Base-by-base conservation (phyloP, 2,113 vertebrate genomes). In the Rattus rattus region DNA sequence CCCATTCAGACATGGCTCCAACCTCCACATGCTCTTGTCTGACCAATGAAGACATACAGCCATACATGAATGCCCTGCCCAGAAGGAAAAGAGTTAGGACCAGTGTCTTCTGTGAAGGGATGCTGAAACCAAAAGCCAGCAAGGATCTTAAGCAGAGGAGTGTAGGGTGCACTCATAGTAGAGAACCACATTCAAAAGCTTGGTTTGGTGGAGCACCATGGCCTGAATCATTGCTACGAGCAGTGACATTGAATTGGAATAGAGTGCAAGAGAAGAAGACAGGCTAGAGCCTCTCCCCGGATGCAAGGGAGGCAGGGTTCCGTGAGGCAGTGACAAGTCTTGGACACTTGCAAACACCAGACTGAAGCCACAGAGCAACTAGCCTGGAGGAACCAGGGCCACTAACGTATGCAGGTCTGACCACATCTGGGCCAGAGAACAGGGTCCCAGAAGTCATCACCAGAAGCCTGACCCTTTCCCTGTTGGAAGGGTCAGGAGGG, bases 21-120 rank as follows among this genome's bases (percentile, higher is more conserved):
- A 22, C 19, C 3, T 39, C 54, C n/a, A 3, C 0, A 0, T 17
- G 5, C 63, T 43, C n/a, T 20, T 36, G 1, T 39, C 81, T 30
- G 36, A 81, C 36, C 1, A 8, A 9, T 39, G 39, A 59, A 10
- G 39, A 83, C 2, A 30, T 56, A 1, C 14, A 54, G 12, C 28
- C 33, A 28, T 17, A 28, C 47, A 10, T 54, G 76, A 12, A 33
- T 47, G 30, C 13, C 49, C 0, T 52, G 30, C 9, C 30, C 0
- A 0, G 92, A 65, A 56, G 28, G 36, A 80, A 36, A 43, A 20
- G 81, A 39, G 7, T 43, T 59, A 79, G 20, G 47, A 79, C 30
- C 1, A 28, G 3, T 43, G 17, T 52, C 49, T 52, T 47, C 16
- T 36, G 39, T 39, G 61, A 89, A 30, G 9, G 5, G 22, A 13